phyloP scores from a whole-genome alignment of 2,888 invertebrate genomes.

The Gastrophysa polygoni region DNA sequence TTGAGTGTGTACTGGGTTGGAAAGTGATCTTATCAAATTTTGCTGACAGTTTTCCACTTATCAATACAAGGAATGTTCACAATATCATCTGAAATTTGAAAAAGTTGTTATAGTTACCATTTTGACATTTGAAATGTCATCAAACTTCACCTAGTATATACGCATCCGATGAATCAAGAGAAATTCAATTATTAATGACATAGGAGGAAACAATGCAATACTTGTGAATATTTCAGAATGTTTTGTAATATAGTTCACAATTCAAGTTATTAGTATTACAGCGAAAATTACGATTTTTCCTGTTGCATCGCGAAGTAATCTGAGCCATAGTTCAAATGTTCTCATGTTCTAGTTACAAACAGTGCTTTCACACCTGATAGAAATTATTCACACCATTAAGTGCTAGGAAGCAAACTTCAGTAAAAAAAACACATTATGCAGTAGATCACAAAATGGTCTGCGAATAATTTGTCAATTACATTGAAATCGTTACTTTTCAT shows the following conservation, averaged over 20 bases:
- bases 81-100: too few relatives aligned
- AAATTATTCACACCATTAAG: background rate
- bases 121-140: too few relatives aligned
- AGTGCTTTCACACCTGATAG: background rate
- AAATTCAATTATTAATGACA: too few relatives aligned
- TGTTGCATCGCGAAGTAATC: background rate
- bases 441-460: too few relatives aligned
- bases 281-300: background rate
- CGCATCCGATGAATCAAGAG: too few relatives aligned
- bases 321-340: background rate
- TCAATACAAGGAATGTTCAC: background rate
- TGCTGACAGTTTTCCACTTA: background rate
- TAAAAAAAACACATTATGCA: too few relatives aligned
- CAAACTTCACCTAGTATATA: too few relatives aligned
- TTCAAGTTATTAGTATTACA: background rate
- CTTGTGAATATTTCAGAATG: background rate
- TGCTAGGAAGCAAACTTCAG: too few relatives aligned
- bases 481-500: too few relatives aligned
- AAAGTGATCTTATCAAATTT: background rate
- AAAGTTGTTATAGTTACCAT: too few relatives aligned
- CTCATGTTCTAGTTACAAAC: background rate
- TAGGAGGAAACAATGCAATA: background rate
- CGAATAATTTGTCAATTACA: too few relatives aligned
- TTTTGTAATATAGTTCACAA: background rate
- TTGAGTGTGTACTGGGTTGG: background rate